phyloP scores from a whole-genome alignment of 2,113 vertebrate genomes.

The Rostratula benghalensis region DNA sequence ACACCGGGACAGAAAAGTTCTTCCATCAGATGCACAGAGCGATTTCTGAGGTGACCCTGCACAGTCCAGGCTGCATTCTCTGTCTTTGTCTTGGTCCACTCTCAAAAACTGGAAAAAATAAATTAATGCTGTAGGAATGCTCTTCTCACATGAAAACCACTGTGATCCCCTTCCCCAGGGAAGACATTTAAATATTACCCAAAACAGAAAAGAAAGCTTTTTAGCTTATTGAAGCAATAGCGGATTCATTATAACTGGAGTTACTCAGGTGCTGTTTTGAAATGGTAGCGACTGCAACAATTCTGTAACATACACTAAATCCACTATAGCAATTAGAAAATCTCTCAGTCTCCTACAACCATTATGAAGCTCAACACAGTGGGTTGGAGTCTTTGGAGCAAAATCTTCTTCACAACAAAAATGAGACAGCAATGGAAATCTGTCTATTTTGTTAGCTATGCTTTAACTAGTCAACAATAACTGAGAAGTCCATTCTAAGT shows the following conservation, averaged over 20 bases:
- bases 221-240: not conserved
- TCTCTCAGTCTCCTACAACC: not conserved
- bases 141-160: not conserved
- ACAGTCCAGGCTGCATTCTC: slow-evolving; percentile 92
- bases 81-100: slow-evolving; percentile 92
- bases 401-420: not conserved
- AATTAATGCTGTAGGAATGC: not conserved
- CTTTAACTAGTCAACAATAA: not conserved
- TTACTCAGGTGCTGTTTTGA: not conserved
- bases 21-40: slow-evolving; percentile 92
- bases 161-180: not conserved
- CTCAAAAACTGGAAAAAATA: slow-evolving; percentile 84
- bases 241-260: fast-evolving
- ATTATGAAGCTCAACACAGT: not conserved
- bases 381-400: not conserved
- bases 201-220: not conserved
- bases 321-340: not conserved
- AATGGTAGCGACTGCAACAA: not conserved
- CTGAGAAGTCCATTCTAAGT: not conserved
- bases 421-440: not conserved
- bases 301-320: not conserved
- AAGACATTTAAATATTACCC: not conserved
- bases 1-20: slow-evolving; percentile 94
- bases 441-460: not conserved
- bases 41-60: slow-evolving; percentile 84